Conservation (phyloP, 2,888 invertebrate genomes). For the Conchocele bisecta region DNA sequence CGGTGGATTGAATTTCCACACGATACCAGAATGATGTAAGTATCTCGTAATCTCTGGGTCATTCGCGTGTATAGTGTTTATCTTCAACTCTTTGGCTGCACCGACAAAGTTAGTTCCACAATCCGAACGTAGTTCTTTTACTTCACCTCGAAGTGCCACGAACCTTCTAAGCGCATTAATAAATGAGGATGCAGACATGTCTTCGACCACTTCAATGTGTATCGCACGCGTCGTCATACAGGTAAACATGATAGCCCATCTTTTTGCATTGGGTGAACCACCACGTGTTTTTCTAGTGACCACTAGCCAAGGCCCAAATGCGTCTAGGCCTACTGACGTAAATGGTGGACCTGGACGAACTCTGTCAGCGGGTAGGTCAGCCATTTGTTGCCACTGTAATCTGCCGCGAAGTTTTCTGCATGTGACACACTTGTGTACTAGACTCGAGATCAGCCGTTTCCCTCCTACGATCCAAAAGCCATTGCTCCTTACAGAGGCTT, state of each 20-base stretch:
- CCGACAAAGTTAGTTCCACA: constrained; percentile 48
- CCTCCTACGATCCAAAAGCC: constrained; percentile 31
- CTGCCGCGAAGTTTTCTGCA: constrained; percentile 23
- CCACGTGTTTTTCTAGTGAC: constrained; percentile 27
- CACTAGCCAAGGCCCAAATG: constrained; percentile 41
- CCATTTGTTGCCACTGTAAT: constrained; percentile 25
- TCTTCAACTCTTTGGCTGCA: constrained; percentile 14
- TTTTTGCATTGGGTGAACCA: constrained; percentile 26
- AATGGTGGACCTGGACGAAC: constrained; percentile 38
- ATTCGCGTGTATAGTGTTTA: constrained; percentile 20
- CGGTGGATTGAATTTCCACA: constrained; percentile 43
- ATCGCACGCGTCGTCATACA: constrained; percentile 38
- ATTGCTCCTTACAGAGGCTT: constrained; percentile 17
- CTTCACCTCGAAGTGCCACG: constrained; percentile 31
- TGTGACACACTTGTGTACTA: constrained; percentile 15
- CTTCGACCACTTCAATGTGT: constrained; percentile 49
- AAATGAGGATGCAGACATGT: constrained; percentile 32
- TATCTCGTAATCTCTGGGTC: constrained; percentile 9
- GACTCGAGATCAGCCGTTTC: neutral
- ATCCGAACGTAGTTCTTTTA: constrained; percentile 28
- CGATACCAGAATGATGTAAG: neutral
- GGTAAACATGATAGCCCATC: constrained; percentile 49
- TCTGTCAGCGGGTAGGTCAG: constrained; percentile 36
- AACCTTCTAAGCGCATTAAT: constrained; percentile 41
- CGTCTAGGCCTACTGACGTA: constrained; percentile 39